Evolutionary conservation across 2,797 vertebrate species (phyloP).

Genomic region (Sebastes umbrosus): DNA sequence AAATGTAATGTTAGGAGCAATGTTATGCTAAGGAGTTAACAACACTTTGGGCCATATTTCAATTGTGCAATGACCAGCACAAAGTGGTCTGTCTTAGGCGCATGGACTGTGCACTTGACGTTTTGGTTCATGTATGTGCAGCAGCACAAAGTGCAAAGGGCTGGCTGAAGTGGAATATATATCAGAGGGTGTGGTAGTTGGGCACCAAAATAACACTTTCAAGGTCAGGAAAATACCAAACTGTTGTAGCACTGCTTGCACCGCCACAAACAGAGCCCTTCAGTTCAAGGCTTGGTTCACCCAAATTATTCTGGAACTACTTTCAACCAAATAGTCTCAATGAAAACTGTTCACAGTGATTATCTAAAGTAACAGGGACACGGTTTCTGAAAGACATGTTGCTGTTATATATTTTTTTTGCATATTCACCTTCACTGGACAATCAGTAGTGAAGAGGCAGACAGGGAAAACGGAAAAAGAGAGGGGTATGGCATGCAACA

Average conservation of each 20-base stretch:
- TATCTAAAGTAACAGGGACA: not conserved
- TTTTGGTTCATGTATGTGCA: not conserved
- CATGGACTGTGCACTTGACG: not conserved
- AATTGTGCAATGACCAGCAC: not conserved
- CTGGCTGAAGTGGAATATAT: not conserved
- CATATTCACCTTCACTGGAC: not conserved
- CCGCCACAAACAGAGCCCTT: not conserved
- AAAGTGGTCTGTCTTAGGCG: not conserved
- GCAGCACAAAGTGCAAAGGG: not conserved
- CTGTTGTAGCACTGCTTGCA: not conserved
- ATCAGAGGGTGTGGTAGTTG: not conserved
- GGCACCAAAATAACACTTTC: slow-evolving; percentile 5
- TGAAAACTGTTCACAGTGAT: not conserved
- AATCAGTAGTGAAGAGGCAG: not conserved
- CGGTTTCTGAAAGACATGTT: not conserved
- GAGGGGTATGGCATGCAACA: not conserved
- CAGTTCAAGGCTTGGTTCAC: not conserved
- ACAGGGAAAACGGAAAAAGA: not conserved
- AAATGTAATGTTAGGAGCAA: slow-evolving; percentile 9
- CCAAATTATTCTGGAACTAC: not conserved
- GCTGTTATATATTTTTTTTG: not conserved
- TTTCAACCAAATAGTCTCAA: not conserved
- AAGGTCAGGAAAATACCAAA: not conserved
- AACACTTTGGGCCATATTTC: not conserved
- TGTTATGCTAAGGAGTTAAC: not conserved